These are phyloP conservation scores for Clitarchus hookeri DNA, from an alignment of 2,888 invertebrate genomes.

Conservation along the genomic window DNA sequence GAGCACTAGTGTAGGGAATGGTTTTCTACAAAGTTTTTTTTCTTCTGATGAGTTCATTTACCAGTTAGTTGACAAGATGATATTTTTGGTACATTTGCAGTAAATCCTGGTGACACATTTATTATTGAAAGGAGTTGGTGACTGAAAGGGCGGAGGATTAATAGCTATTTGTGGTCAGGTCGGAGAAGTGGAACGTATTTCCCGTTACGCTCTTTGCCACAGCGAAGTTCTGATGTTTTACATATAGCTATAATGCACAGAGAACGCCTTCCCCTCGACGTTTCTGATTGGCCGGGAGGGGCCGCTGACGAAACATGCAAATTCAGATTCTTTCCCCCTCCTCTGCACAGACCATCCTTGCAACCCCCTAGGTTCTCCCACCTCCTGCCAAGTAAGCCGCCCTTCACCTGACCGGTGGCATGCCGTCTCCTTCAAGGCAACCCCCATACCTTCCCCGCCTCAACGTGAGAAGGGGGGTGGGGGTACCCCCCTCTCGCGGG, in stretches of 20 bases:
- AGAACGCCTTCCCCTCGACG: conserved; percentile 31
- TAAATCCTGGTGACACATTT: too few relatives aligned
- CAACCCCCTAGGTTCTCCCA: background rate
- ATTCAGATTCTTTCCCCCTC: conserved; percentile 32
- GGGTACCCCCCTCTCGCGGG: background rate
- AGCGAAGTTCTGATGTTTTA: background rate
- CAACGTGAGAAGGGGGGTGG: background rate
- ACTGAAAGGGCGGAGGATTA: background rate
- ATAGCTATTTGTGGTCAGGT: background rate
- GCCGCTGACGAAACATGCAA: conserved; percentile 43
- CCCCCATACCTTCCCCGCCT: background rate
- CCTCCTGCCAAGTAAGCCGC: background rate
- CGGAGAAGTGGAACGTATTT: conserved; percentile 1
- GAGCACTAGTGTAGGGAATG: too few relatives aligned
- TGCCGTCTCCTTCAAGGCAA: background rate
- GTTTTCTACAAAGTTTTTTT: too few relatives aligned
- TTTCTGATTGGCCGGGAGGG: conserved; percentile 33
- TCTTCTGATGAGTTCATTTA: too few relatives aligned
- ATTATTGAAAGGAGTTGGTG: too few relatives aligned
- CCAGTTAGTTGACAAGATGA: too few relatives aligned
- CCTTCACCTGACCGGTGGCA: too few relatives aligned
- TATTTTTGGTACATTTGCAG: too few relatives aligned
- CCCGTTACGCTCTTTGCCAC: background rate
- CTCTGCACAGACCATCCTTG: background rate
- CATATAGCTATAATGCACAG: conserved; percentile 17